These are phyloP conservation scores for Calonectris borealis DNA, from an alignment of 2,113 vertebrate species.

Conservation along the genomic window DNA sequence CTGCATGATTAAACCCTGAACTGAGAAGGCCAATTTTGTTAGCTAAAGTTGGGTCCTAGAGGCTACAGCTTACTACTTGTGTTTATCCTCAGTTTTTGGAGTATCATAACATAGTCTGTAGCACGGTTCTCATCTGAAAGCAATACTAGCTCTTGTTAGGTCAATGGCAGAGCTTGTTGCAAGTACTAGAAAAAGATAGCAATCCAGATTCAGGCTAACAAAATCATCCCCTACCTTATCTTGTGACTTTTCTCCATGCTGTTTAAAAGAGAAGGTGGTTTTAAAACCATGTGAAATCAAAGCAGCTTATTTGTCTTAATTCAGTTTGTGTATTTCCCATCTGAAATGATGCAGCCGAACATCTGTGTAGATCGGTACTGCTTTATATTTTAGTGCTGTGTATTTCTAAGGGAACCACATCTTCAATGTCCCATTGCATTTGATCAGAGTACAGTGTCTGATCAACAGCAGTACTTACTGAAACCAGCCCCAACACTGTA, in stretches of 20 bases:
- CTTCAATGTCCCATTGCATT: background rate
- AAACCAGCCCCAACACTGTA: background rate
- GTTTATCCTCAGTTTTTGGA: background rate
- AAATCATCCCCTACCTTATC: background rate
- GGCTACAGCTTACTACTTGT: background rate
- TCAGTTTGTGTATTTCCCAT: background rate
- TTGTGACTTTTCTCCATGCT: background rate
- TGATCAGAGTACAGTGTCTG: background rate
- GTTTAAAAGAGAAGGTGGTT: background rate
- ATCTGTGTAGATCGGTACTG: background rate
- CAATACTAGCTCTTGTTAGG: background rate
- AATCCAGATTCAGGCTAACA: background rate
- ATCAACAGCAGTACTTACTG: background rate
- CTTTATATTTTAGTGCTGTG: background rate
- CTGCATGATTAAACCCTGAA: background rate
- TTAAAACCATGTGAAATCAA: background rate
- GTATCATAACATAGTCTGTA: background rate
- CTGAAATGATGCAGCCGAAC: background rate
- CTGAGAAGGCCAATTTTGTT: background rate
- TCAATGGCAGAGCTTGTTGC: background rate
- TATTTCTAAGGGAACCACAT: background rate
- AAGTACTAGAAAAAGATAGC: background rate
- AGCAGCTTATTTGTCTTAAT: background rate
- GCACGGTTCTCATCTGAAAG: background rate
- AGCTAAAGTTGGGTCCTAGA: background rate